Conservation (phyloP, 2,888 invertebrate genomes). For the Erynnis tages region DNA sequence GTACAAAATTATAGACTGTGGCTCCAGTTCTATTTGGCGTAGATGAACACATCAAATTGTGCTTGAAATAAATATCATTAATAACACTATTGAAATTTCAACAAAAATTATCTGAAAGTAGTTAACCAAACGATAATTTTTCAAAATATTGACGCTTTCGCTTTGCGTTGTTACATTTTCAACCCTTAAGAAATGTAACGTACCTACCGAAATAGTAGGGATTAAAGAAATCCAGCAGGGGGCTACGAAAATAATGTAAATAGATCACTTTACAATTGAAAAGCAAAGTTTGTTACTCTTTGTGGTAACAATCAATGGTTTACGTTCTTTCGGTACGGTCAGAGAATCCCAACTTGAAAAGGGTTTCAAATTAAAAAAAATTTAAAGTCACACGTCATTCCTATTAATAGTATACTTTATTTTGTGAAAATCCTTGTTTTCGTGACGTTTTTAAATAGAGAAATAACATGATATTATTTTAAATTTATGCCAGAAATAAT, state of each 20-base stretch:
- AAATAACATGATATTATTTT: no score
- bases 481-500: no score
- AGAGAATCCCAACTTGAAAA: slow-evolving; percentile 49
- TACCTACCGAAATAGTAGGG: slow-evolving; percentile 36
- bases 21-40: no score
- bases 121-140: slow-evolving; percentile 60
- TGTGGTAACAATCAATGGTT: slow-evolving; percentile 72
- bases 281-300: slow-evolving; percentile 68
- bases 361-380: no score
- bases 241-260: slow-evolving; percentile 72
- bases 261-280: slow-evolving; percentile 75
- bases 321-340: slow-evolving; percentile 28
- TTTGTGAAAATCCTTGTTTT: no score
- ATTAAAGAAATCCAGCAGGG: slow-evolving; percentile 60
- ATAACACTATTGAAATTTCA: slow-evolving; percentile 43
- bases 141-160: slow-evolving; percentile 45
- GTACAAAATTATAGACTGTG: no score
- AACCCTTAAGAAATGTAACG: background rate
- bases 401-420: no score
- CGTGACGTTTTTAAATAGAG: no score
- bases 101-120: slow-evolving; percentile 45
- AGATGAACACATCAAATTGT: background rate
- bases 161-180: slow-evolving; percentile 27
- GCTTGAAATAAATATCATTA: slow-evolving; percentile 53
- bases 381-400: no score